Conservation (phyloP, 2,888 invertebrate species). For the Tenthredo mesomela region DNA sequence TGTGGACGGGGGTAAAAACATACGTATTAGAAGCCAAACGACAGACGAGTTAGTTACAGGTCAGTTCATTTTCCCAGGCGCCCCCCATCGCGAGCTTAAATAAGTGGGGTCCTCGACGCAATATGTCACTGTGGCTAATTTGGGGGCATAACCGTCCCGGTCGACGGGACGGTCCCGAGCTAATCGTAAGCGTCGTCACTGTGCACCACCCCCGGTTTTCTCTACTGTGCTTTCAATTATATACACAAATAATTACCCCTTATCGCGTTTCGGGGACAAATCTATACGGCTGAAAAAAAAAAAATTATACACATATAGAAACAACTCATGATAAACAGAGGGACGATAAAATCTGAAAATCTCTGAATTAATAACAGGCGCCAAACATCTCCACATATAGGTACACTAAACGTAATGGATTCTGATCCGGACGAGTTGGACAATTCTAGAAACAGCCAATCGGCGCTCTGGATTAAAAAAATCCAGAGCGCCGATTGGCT, state of each 20-base stretch:
- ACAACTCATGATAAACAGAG: neutral
- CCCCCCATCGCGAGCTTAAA: constrained; percentile 44
- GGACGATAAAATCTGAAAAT: neutral
- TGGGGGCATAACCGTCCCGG: constrained; percentile 66
- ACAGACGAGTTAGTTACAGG: constrained; percentile 77
- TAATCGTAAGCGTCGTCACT: constrained; percentile 45
- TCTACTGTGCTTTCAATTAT: constrained; percentile 31
- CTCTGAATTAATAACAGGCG: no score
- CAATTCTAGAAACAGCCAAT: no score
- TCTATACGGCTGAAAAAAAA: neutral
- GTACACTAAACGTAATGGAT: no score
- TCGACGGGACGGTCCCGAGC: constrained; percentile 21
- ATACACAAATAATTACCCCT: constrained; percentile 12
- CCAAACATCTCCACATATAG: no score
- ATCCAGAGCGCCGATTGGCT: no score
- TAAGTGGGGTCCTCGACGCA: constrained; percentile 58
- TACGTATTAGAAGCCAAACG: constrained; percentile 74
- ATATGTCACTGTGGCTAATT: constrained; percentile 78
- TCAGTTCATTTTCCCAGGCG: constrained; percentile 78
- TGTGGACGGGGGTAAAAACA: constrained; percentile 64
- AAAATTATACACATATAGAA: neutral
- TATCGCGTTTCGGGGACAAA: neutral
- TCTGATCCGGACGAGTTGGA: no score
- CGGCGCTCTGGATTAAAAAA: no score
- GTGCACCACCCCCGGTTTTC: neutral